phyloP scores from a whole-genome alignment of 1,140 invertebrate genomes.

The Coenobita brevimanus region DNA sequence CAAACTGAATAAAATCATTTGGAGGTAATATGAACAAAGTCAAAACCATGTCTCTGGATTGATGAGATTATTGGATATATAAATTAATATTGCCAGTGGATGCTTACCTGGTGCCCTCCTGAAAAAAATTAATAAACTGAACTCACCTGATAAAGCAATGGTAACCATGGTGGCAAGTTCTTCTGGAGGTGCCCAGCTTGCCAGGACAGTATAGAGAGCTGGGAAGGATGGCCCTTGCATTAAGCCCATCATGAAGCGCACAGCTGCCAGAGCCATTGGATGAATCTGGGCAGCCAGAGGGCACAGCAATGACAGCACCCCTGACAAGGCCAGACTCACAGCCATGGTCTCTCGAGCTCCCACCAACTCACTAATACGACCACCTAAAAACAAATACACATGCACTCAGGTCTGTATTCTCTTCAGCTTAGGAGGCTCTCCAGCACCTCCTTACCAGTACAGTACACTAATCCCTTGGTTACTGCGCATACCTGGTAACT shows the following conservation, averaged over 20 bases:
- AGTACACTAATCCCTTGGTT: too few species aligned
- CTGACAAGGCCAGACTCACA: constrained; percentile 4
- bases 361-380: constrained; percentile 38
- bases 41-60: too few species aligned
- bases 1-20: too few species aligned
- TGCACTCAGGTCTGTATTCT: too few species aligned
- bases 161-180: constrained; percentile 52
- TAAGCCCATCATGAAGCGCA: constrained; percentile 37
- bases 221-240: constrained; percentile 49
- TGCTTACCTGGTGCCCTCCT: too few species aligned
- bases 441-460: too few species aligned
- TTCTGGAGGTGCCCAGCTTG: constrained; percentile 31
- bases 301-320: constrained; percentile 16
- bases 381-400: constrained; percentile 21
- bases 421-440: too few species aligned
- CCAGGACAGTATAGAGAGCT: constrained; percentile 32
- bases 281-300: constrained; percentile 33
- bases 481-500: too few species aligned
- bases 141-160: constrained; percentile 50
- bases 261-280: constrained; percentile 30
- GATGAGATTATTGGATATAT: too few species aligned
- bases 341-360: constrained; percentile 50
- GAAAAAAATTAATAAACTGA: not conserved
- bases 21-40: too few species aligned
- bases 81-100: too few species aligned